These are phyloP conservation scores for Dicentrarchus labrax DNA, from an alignment of 2,113 vertebrate species.

Conservation along the genomic window DNA sequence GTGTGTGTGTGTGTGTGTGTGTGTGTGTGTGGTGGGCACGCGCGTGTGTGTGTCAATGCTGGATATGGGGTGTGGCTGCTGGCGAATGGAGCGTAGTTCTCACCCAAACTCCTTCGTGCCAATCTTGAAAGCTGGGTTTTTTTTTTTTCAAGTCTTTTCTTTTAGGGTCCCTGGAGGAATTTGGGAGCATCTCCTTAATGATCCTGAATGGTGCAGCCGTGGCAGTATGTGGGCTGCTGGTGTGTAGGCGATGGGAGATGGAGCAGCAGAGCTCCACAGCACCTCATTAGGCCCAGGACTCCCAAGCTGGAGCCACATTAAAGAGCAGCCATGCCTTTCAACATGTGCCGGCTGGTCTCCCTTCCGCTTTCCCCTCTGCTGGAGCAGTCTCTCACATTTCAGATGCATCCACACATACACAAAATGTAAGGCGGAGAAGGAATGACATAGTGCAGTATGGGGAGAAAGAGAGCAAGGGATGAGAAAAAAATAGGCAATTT, in stretches of 20 bases:
- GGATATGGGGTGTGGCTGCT: constrained; percentile 33
- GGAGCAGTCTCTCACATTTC: constrained; percentile 58
- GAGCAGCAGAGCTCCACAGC: constrained; percentile 73
- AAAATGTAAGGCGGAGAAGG: constrained; percentile 39
- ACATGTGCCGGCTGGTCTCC: constrained; percentile 82
- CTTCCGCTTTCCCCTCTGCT: constrained; percentile 65
- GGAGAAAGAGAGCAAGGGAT: neutral
- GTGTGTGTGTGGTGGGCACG: constrained; percentile 13
- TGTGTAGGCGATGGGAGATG: constrained; percentile 72
- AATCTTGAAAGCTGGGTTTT: constrained; percentile 33
- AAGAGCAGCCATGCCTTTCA: constrained; percentile 81
- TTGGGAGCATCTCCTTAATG: constrained; percentile 78
- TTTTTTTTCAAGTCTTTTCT: constrained; percentile 14
- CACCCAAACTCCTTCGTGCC: constrained; percentile 50
- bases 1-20: constrained; percentile 4
- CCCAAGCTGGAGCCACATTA: constrained; percentile 81
- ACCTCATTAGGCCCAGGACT: constrained; percentile 79
- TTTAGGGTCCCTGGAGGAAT: constrained; percentile 68
- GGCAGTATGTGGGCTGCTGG: constrained; percentile 70
- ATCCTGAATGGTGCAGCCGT: constrained; percentile 64
- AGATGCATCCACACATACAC: constrained; percentile 59
- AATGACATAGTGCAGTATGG: constrained; percentile 19
- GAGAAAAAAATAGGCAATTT: constrained; percentile 22
- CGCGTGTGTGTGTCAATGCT: neutral
- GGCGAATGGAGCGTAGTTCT: constrained; percentile 42